Percentiles rank a stretch among this genome's conserved stretches.
Conservation (phyloP, 2,888 invertebrate species). For the Sinhomidia bicolor region DNA sequence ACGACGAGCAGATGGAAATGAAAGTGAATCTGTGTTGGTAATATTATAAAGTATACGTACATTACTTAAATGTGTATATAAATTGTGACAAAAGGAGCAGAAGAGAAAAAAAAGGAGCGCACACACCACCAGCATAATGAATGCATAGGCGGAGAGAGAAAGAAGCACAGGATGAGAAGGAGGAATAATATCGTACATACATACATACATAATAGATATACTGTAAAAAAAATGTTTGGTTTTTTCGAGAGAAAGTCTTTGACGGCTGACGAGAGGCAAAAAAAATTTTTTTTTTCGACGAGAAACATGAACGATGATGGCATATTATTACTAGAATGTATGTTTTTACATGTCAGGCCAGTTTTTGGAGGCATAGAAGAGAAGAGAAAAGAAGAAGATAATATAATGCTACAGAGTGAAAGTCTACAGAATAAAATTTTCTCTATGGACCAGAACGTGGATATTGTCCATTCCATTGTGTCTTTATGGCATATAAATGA, state of each 20-base stretch:
- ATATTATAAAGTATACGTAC: not conserved
- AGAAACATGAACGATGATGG: conserved; percentile 20
- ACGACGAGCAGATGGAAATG: conserved; percentile 55
- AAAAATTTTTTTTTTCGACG: too few species aligned
- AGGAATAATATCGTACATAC: conserved; percentile 28
- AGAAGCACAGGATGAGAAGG: conserved; percentile 6
- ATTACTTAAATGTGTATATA: not conserved
- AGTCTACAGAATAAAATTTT: conserved; percentile 11
- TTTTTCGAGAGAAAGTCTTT: not conserved
- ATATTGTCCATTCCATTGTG: conserved; percentile 64
- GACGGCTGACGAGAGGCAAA: conserved; percentile 29
- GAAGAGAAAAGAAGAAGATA: conserved; percentile 9
- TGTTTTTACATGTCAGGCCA: conserved; percentile 20
- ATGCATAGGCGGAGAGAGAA: conserved; percentile 20
- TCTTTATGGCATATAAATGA: conserved; percentile 64
- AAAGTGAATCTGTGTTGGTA: conserved; percentile 31
- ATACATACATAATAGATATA: not conserved
- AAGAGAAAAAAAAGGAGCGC: too few species aligned
- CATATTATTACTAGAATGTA: not conserved
- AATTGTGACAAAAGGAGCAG: conserved; percentile 15
- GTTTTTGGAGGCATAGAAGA: not conserved
- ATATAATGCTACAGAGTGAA: too few species aligned
- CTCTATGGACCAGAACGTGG: conserved; percentile 22
- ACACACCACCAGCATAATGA: conserved; percentile 1
- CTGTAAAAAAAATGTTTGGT: not conserved